Evolutionary conservation across 2,888 invertebrate genomes (phyloP).

Genomic region (Drosophila austrosaltans): DNA sequence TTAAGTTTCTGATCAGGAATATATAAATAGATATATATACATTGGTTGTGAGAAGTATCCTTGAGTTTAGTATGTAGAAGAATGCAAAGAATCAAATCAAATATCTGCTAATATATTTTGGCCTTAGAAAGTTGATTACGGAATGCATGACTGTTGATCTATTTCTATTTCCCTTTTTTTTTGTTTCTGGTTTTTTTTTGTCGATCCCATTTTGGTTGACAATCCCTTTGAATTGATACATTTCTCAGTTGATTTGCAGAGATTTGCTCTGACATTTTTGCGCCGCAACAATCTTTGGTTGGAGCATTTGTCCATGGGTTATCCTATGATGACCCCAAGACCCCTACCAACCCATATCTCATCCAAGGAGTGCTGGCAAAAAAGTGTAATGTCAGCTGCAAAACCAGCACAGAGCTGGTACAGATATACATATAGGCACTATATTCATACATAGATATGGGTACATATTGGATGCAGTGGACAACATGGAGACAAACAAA

Average conservation of each 20-base stretch:
- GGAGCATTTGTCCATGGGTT: conserved; percentile 13
- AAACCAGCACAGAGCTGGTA: conserved; percentile 27
- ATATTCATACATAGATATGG: background rate
- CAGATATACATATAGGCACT: background rate
- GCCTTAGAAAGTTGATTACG: conserved; percentile 14
- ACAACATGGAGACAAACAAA: conserved; percentile 11
- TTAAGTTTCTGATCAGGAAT: background rate
- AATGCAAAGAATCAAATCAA: too few relatives aligned
- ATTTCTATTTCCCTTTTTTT: background rate
- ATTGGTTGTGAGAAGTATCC: too few relatives aligned
- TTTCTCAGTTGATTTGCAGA: conserved; percentile 11
- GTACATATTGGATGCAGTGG: conserved; percentile 9
- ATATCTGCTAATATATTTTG: too few relatives aligned
- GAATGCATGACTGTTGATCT: background rate
- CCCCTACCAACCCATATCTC: conserved; percentile 26
- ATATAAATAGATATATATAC: too few relatives aligned
- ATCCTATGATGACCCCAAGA: background rate
- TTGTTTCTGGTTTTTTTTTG: background rate
- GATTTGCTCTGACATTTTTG: conserved; percentile 3
- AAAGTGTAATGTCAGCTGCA: conserved; percentile 52
- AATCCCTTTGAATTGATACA: conserved; percentile 7
- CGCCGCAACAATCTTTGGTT: background rate
- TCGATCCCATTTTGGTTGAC: too few relatives aligned
- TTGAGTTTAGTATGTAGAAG: too few relatives aligned
- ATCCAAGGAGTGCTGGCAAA: conserved; percentile 31